Percentiles rank a stretch among this genome's conserved stretches.
These are phyloP conservation scores for Bubo bubo DNA, from an alignment of 2,113 vertebrate species.

Conservation along the genomic window DNA sequence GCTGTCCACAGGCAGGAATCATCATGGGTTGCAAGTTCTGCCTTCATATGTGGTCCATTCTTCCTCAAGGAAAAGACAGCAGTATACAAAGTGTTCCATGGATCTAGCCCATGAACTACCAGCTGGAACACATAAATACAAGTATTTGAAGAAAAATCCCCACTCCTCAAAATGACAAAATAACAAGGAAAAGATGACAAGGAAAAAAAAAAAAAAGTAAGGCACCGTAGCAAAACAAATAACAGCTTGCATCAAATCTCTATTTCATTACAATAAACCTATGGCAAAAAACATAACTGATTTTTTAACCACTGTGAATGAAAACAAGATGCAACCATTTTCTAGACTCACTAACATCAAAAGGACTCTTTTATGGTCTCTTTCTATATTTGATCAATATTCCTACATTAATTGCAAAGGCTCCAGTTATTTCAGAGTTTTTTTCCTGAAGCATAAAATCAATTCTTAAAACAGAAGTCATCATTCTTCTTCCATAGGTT, in stretches of 20 bases:
- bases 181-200: slow-evolving; percentile 1
- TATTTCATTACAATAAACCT: neutral
- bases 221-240: neutral
- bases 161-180: neutral
- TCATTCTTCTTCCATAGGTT: neutral
- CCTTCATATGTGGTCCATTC: neutral
- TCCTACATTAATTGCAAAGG: neutral
- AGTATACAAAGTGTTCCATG: neutral
- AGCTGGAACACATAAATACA: neutral
- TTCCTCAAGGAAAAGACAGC: neutral
- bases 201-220: neutral
- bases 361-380: neutral
- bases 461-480: neutral
- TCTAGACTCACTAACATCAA: neutral
- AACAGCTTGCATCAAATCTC: neutral
- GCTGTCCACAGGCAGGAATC: neutral
- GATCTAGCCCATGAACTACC: neutral
- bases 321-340: slow-evolving; percentile 7
- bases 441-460: neutral
- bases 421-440: neutral
- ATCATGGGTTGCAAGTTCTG: neutral
- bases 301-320: neutral
- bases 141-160: neutral
- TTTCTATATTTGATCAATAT: neutral
- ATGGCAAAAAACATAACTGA: neutral